A percentile compares a stretch with the other conserved stretches of the same genome.
Evolutionary conservation across 2,888 invertebrate species (phyloP).

Genomic region (Lacanobia oleracea): DNA sequence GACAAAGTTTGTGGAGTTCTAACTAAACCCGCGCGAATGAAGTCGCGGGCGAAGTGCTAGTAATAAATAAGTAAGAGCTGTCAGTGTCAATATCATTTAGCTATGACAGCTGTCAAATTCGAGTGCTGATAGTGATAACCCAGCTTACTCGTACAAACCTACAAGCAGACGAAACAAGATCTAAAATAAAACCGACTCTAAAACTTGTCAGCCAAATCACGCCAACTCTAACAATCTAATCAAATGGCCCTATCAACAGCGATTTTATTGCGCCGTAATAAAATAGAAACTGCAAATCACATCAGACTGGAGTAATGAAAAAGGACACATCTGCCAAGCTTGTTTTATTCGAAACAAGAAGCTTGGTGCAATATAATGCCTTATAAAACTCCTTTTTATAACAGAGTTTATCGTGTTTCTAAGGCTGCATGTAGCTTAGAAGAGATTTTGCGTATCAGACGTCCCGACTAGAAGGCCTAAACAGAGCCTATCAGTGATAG

Average conservation of each 20-base stretch:
- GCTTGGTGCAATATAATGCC: slow-evolving; percentile 72
- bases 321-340: slow-evolving; percentile 63
- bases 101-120: too few species aligned
- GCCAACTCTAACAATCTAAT: slow-evolving; percentile 36
- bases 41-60: too few species aligned
- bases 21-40: too few species aligned
- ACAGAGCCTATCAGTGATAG: background rate
- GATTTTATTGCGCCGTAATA: slow-evolving; percentile 60
- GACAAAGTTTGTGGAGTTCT: too few species aligned
- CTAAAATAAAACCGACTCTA: background rate
- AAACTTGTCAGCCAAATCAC: slow-evolving; percentile 15
- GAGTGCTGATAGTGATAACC: too few species aligned
- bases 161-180: too few species aligned
- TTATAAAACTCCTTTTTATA: slow-evolving; percentile 72
- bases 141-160: too few species aligned
- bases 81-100: too few species aligned
- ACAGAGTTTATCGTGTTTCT: slow-evolving; percentile 72
- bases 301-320: slow-evolving; percentile 63
- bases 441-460: slow-evolving; percentile 1
- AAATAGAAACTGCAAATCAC: slow-evolving; percentile 68
- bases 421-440: slow-evolving; percentile 37
- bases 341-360: slow-evolving; percentile 65
- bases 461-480: background rate
- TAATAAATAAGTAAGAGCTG: too few species aligned
- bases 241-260: slow-evolving; percentile 41